Base-by-base conservation (phyloP, 2,797 vertebrate species). In the Lutjanus campechanus region DNA sequence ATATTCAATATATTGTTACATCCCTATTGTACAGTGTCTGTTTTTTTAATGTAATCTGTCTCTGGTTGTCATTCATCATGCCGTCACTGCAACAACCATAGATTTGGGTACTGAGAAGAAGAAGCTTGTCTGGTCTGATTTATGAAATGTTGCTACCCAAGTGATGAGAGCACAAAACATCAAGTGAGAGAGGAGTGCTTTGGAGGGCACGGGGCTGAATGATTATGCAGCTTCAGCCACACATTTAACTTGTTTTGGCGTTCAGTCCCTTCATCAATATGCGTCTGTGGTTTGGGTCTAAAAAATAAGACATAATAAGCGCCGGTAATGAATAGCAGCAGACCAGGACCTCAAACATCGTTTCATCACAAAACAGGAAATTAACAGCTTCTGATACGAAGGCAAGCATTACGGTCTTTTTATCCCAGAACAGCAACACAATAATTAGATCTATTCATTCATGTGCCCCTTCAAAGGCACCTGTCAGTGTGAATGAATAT, bases 71-170 rank as follows among this genome's bases (percentile, higher is more conserved):
- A 50, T 76, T 69, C 20, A 56, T n/a, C 47, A 20, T 50, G 12
- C 7, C 29, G 53, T 54, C 43, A 43, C 63, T 66, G 25, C 46
- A 51, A 71, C 20, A 59, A 46, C 17, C 50, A 58, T 73, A 67
- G n/a, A 68, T 81, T 63, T 82, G 17, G 15, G n/a, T 3, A 0
- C 46, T 69, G 20, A 59, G 7, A 55, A 46, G 12, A 50, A 69
- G 36, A 63, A 11, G 22, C 74, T 60, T 71, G 68, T 85, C 63
- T 76, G 41, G 60, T 81, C 72, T 79, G 79, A 81, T 81, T 69
- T 56, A 73, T 78, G 56, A 66, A 66, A 73, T 62, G 62, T 62
- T 65, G 56, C 69, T 50, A 43, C 43, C 54, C 51, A 72, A 36
- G 41, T 36, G 60, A 73, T 62, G 25, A 50, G 5, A 17, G 50